A percentile compares a stretch with the other conserved stretches of the same genome.
Conservation (phyloP, 2,113 vertebrate genomes). For the Hippocampus abdominalis region DNA sequence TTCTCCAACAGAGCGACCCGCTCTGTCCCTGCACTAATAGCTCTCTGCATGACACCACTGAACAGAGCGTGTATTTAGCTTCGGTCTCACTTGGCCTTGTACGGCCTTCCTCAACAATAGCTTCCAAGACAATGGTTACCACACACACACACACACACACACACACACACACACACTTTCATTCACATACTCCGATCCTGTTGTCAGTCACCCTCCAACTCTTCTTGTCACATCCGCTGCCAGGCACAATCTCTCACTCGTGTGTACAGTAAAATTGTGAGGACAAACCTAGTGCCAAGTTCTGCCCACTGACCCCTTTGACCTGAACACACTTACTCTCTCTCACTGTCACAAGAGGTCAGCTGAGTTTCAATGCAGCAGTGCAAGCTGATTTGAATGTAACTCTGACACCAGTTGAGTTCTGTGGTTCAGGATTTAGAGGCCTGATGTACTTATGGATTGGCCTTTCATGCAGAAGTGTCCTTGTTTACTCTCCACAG, state of each 20-base stretch:
- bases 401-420: neutral
- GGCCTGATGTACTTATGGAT: neutral
- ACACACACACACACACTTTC: constrained; percentile 17
- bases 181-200: constrained; percentile 21
- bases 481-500: constrained; percentile 45
- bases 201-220: constrained; percentile 23
- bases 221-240: constrained; percentile 42
- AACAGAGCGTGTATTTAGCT: constrained; percentile 73
- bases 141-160: constrained; percentile 13
- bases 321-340: neutral
- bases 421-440: too few species aligned
- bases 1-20: constrained; percentile 37
- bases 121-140: constrained; percentile 60
- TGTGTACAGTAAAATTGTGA: constrained; percentile 49
- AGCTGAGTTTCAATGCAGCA: neutral
- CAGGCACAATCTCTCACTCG: constrained; percentile 45
- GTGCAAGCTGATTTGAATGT: neutral
- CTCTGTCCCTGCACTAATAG: constrained; percentile 58
- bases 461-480: neutral
- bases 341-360: neutral
- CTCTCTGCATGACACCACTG: constrained; percentile 65
- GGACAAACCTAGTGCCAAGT: constrained; percentile 28
- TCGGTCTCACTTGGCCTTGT: constrained; percentile 10
- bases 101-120: constrained; percentile 45
- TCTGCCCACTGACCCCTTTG: constrained; percentile 21